Conservation (phyloP, 2,888 invertebrate genomes). For the Ormyrus thymus region DNA sequence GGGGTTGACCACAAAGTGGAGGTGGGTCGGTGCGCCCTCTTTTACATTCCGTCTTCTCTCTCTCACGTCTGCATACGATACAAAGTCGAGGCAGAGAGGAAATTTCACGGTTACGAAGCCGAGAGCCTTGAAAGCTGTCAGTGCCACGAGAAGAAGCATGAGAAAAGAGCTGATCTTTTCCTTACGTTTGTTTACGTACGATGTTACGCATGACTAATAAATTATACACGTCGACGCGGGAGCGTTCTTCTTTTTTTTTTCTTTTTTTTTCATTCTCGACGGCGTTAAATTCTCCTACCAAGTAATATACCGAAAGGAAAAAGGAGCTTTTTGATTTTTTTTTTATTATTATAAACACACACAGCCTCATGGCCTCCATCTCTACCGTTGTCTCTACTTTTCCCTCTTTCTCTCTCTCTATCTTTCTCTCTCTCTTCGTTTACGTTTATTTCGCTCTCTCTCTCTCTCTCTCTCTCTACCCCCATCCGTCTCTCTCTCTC, state of each 20-base stretch:
- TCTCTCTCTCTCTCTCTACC: constrained; percentile 38
- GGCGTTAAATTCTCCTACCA: constrained; percentile 44
- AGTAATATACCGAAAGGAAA: constrained; percentile 34
- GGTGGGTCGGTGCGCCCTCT: constrained; percentile 73
- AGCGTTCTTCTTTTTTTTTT: constrained; percentile 33
- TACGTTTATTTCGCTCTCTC: constrained; percentile 48
- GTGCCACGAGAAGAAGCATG: constrained; percentile 51
- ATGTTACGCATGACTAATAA: constrained; percentile 44
- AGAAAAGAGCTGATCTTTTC: constrained; percentile 40
- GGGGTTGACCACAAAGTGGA: constrained; percentile 63
- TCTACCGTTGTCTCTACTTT: constrained; percentile 57
- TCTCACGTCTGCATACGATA: neutral
- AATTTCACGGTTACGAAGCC: constrained; percentile 9
- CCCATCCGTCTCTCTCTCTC: constrained; percentile 49
- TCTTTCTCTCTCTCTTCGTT: constrained; percentile 43
- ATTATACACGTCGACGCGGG: constrained; percentile 12
- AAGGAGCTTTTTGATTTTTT: constrained; percentile 37
- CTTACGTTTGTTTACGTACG: constrained; percentile 36
- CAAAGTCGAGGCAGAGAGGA: constrained; percentile 4
- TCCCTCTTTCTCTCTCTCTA: constrained; percentile 49
- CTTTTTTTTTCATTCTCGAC: constrained; percentile 45
- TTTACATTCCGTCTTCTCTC: constrained; percentile 18
- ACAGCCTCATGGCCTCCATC: constrained; percentile 69
- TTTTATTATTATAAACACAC: constrained; percentile 58
- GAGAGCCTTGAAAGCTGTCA: constrained; percentile 57